These are phyloP conservation scores for Melanotus villosus DNA, from an alignment of 2,888 invertebrate genomes.

Conservation along the genomic window DNA sequence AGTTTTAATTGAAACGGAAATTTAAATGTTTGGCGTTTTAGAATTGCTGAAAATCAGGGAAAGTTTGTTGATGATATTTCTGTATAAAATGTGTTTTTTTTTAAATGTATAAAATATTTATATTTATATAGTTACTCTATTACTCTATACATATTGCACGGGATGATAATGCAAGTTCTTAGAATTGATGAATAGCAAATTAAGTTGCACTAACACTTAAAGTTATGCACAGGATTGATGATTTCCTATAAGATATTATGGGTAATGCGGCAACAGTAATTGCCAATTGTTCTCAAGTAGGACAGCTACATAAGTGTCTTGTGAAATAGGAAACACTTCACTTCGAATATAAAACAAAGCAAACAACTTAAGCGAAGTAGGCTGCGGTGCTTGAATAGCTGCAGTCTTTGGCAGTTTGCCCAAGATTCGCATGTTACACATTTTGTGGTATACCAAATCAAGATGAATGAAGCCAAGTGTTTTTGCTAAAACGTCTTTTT, in stretches of 20 bases:
- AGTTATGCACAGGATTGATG: neutral
- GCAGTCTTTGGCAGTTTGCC: neutral
- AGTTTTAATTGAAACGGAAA: neutral
- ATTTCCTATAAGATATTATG: neutral
- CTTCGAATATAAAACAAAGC: neutral
- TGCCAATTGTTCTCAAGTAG: slow-evolving; percentile 5
- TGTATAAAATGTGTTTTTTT: no score
- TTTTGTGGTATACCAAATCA: neutral
- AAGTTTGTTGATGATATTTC: no score
- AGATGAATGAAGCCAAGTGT: neutral
- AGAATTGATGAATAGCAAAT: no score
- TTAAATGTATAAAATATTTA: no score
- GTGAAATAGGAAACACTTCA: neutral
- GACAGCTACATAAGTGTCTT: neutral
- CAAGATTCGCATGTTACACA: neutral
- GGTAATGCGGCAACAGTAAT: neutral
- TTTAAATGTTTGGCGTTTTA: neutral
- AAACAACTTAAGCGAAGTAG: slow-evolving; percentile 2
- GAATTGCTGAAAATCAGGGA: no score
- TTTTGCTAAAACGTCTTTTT: neutral
- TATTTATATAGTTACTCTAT: no score
- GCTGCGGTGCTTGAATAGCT: neutral
- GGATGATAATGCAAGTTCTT: no score
- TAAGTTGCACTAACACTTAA: no score
- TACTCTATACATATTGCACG: no score